Evolutionary conservation across 2,888 invertebrate species (phyloP).

Genomic region (Latrodectus elegans): DNA sequence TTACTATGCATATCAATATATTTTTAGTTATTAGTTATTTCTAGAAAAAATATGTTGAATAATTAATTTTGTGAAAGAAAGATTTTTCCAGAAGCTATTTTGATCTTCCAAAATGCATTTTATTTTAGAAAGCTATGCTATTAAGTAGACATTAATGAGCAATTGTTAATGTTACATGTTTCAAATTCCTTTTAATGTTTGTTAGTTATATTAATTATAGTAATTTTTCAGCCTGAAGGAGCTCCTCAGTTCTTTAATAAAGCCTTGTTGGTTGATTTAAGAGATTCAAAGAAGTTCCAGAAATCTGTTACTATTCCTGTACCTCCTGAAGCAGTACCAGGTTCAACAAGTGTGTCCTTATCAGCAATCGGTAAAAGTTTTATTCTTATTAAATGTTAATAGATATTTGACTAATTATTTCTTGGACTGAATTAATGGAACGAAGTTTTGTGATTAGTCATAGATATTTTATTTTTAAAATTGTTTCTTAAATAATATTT

Average conservation of each 20-base stretch:
- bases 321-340: constrained; percentile 83
- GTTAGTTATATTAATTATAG: neutral
- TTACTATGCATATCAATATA: too few species aligned
- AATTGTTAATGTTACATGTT: neutral
- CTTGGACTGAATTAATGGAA: too few species aligned
- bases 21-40: too few species aligned
- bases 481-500: too few species aligned
- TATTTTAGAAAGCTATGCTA: neutral
- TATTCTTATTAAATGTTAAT: too few species aligned
- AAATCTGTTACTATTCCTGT: constrained; percentile 83
- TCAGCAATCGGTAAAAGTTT: constrained; percentile 80
- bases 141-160: neutral
- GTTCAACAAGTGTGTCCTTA: constrained; percentile 83
- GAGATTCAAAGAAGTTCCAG: constrained; percentile 76
- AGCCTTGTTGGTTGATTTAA: constrained; percentile 84
- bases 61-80: too few species aligned
- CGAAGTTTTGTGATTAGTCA: too few species aligned
- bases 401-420: too few species aligned
- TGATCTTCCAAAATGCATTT: neutral
- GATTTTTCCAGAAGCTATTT: too few species aligned
- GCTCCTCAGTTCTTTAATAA: constrained; percentile 84
- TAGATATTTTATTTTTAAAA: too few species aligned
- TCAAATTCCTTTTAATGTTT: neutral
- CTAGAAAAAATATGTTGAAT: too few species aligned
- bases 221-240: constrained; percentile 82